These are phyloP conservation scores for Pangasius djambal DNA, from an alignment of 2,797 vertebrate genomes.

Conservation along the genomic window DNA sequence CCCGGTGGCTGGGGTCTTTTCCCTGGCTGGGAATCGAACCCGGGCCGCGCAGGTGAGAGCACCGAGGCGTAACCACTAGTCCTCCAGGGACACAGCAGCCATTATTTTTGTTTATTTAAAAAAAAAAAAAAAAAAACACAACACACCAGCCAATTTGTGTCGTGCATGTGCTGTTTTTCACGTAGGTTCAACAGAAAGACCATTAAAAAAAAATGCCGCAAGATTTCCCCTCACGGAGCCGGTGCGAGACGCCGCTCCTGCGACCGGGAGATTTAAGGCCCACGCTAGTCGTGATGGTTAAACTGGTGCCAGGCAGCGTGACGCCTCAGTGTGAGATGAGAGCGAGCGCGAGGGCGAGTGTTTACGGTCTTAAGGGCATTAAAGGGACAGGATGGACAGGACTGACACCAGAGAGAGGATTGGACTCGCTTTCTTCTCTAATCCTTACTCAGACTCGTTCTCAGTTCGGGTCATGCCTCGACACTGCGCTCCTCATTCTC, in stretches of 20 bases:
- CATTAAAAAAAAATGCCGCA: no score
- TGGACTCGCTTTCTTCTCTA: neutral
- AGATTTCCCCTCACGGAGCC: neutral
- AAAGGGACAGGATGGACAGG: neutral
- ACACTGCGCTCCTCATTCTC: neutral
- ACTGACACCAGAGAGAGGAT: neutral
- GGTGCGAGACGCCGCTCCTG: neutral
- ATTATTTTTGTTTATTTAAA: neutral
- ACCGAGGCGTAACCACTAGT: no score
- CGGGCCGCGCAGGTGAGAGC: no score
- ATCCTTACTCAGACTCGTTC: neutral
- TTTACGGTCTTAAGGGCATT: neutral
- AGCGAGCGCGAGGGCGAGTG: neutral
- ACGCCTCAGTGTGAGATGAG: conserved; percentile 1
- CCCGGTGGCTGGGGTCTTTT: no score
- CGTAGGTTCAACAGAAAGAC: no score
- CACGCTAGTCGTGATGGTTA: neutral
- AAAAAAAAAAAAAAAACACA: no score
- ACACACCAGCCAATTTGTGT: neutral
- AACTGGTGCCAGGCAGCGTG: neutral
- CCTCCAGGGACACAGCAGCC: no score
- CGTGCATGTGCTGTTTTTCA: neutral
- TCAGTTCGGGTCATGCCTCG: neutral
- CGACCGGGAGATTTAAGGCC: neutral
- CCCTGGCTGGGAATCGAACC: no score